phyloP scores from a whole-genome alignment of 2,113 vertebrate species.

The Dipodomys stephensi region DNA sequence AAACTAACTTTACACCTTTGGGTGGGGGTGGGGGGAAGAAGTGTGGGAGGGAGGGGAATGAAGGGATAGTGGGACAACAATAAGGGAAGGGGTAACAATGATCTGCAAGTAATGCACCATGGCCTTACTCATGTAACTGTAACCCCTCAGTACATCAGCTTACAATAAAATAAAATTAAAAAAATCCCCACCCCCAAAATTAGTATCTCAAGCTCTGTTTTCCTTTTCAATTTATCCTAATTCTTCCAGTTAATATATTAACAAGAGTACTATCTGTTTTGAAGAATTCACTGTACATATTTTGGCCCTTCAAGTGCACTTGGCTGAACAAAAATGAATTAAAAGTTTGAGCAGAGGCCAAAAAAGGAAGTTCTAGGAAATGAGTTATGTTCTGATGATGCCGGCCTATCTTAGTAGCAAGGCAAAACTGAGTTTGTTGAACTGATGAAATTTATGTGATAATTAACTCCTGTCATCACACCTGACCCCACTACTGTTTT shows the following conservation, averaged over 20 bases:
- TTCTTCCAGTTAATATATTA: slow-evolving; percentile 22
- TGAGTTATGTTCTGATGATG: slow-evolving; percentile 1
- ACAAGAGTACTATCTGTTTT: slow-evolving; percentile 56
- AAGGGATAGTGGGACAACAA: too few relatives aligned
- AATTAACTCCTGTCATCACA: not conserved
- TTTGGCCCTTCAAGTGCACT: slow-evolving; percentile 16
- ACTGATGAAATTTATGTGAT: not conserved
- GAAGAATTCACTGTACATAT: slow-evolving; percentile 30
- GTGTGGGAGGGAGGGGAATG: too few relatives aligned
- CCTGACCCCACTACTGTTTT: not conserved
- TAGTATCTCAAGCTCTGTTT: slow-evolving; percentile 32
- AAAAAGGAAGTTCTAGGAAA: not conserved
- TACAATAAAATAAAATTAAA: too few relatives aligned
- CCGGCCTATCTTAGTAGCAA: not conserved
- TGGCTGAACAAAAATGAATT: slow-evolving; percentile 33
- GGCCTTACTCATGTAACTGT: too few relatives aligned
- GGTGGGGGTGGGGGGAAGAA: too few relatives aligned
- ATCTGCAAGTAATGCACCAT: too few relatives aligned
- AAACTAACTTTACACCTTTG: too few relatives aligned
- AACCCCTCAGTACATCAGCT: too few relatives aligned
- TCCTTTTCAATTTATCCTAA: slow-evolving; percentile 44
- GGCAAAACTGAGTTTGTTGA: not conserved
- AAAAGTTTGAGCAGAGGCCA: not conserved
- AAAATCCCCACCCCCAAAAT: not conserved
- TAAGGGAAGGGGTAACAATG: too few relatives aligned